These are phyloP conservation scores for Clepsis dumicolana DNA, from an alignment of 2,888 invertebrate genomes.

Conservation along the genomic window DNA sequence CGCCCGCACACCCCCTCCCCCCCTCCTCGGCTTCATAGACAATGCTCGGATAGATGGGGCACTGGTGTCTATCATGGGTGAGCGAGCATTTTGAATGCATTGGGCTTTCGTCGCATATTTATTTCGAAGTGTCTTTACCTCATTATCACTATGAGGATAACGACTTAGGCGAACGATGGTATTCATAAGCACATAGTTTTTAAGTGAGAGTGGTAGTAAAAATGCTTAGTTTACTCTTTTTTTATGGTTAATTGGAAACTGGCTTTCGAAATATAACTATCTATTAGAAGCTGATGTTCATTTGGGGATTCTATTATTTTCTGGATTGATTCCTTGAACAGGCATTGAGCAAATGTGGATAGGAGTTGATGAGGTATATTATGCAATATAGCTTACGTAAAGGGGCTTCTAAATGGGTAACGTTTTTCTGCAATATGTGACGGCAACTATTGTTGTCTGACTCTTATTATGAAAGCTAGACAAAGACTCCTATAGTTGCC, in stretches of 20 bases:
- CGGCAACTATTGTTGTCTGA: too few species aligned
- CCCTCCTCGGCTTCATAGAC: slow-evolving; percentile 40
- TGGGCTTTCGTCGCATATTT: slow-evolving; percentile 18
- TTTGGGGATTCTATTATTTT: too few species aligned
- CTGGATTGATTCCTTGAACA: too few species aligned
- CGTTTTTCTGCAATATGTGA: too few species aligned
- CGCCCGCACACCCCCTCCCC: slow-evolving; percentile 54
- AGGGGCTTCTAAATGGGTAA: too few species aligned
- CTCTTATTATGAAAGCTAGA: too few species aligned
- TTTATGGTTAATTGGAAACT: background rate
- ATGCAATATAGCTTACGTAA: too few species aligned
- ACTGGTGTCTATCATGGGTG: slow-evolving; percentile 37
- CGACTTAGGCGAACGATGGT: background rate
- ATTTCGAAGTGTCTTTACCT: slow-evolving; percentile 12
- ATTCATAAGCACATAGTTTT: background rate
- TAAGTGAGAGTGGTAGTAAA: background rate
- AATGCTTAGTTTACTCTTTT: background rate
- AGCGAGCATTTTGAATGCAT: slow-evolving; percentile 37
- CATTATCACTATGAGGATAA: background rate
- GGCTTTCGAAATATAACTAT: background rate
- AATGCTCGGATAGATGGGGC: slow-evolving; percentile 36
- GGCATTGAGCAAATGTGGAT: too few species aligned
- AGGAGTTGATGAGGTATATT: too few species aligned
- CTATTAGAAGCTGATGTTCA: background rate
- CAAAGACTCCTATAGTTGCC: too few species aligned